Evolutionary conservation across 2,888 invertebrate species (phyloP), one percentile per base, ranked within the genome.

Genomic region (Blera fallax): DNA sequence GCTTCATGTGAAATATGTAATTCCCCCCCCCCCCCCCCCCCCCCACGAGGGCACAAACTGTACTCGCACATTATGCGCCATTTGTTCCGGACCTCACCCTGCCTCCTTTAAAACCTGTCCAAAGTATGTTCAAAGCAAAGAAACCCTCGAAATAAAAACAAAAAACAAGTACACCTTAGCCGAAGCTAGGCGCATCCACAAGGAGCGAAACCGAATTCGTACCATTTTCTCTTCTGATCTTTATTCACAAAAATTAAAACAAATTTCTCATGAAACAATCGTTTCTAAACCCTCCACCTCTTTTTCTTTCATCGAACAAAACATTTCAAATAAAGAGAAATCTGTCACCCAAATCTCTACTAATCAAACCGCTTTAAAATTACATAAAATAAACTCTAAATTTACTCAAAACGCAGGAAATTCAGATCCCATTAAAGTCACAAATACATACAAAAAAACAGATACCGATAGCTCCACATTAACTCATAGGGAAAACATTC

Each of bases 131-230:
- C 62, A 62, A 52, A 27, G 24, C 40, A 72, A 27, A 73, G 34
- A 54, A 14, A 45, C 40, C 2, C 45, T 67, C 0, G 27, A 56
- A 74, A 56, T 56, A 34, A 74, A 50, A 76, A 76, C 60, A 1
- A 60, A 43, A 54, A 62, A 52, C 14, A 64, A 74, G 24, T 64
- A 64, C 54, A 64, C 54, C 2, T 32, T 54, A 45, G 54, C 43
- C 11, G 74, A 74, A 45, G 64, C 74, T 24, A 74, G 45, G 10
- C 64, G 54, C 14, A 74, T 64, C 6, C 64, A 58, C 6, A 58
- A 14, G 24, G 48, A 72, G 18, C 34, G 48, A 10, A 72, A 34
- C 6, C 58, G 21, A 48, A 14, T 34, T 14, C 21, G 5, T 1
- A 6, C 58, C 14, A 24, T 11, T 11, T 43, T 11, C 14, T 45